Evolutionary conservation across 2,888 invertebrate genomes (phyloP).

Genomic region (Trachelus iudaicus): DNA sequence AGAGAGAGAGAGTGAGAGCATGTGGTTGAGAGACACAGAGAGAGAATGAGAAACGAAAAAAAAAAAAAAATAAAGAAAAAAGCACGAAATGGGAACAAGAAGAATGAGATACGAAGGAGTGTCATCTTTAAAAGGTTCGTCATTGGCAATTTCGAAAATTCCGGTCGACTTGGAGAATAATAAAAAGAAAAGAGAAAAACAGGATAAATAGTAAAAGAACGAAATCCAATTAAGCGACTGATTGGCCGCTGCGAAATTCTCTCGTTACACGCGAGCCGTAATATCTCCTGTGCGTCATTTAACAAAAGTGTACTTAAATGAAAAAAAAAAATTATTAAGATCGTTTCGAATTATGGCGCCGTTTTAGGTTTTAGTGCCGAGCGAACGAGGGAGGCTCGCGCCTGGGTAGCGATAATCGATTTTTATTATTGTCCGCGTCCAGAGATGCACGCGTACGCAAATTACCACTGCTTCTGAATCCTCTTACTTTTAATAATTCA

Average conservation of each 20-base stretch:
- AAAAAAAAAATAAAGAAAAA: neutral
- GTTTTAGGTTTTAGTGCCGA: neutral
- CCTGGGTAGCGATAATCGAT: neutral
- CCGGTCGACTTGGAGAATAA: neutral
- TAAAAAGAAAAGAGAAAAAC: neutral
- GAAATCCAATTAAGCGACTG: neutral
- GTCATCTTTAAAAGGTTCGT: neutral
- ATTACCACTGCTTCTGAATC: neutral
- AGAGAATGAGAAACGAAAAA: slow-evolving; percentile 1
- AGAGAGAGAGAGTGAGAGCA: neutral
- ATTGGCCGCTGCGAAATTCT: neutral
- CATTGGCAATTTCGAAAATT: neutral
- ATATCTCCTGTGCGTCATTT: neutral
- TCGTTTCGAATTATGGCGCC: neutral
- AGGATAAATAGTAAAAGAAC: neutral
- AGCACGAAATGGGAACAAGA: neutral
- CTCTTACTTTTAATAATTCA: neutral
- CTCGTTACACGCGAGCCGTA: neutral
- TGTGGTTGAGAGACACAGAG: neutral
- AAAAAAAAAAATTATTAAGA: neutral
- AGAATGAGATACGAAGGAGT: neutral
- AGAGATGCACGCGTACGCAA: neutral
- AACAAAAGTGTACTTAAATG: neutral
- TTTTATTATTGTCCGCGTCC: neutral
- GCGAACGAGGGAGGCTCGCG: neutral